These are phyloP conservation scores for Takifugu rubripes DNA, from an alignment of 2,797 vertebrate genomes.

Conservation along the genomic window DNA sequence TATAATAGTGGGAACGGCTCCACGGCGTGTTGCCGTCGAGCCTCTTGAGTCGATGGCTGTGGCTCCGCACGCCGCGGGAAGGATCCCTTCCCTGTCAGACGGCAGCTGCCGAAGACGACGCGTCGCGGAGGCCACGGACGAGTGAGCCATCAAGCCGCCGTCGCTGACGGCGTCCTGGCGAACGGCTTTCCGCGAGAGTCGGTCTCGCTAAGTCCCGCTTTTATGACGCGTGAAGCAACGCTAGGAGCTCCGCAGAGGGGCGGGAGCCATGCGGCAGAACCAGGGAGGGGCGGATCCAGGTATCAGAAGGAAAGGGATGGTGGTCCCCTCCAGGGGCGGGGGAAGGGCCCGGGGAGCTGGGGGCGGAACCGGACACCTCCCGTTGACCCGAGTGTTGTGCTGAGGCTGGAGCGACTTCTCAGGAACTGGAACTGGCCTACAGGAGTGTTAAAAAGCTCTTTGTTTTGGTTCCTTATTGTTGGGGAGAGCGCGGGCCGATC, in stretches of 20 bases:
- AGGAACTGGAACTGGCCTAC: conserved; percentile 10
- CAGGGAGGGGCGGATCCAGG: conserved; percentile 30
- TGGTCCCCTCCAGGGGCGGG: conserved; percentile 39
- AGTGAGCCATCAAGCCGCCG: conserved; percentile 71
- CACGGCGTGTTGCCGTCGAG: conserved; percentile 61
- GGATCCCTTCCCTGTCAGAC: conserved; percentile 66
- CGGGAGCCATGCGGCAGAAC: conserved; percentile 43
- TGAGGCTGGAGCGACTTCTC: conserved; percentile 20
- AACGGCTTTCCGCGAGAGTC: conserved; percentile 56
- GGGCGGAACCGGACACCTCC: conserved; percentile 7
- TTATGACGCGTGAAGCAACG: conserved; percentile 63
- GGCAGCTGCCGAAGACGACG: conserved; percentile 73
- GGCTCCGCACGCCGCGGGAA: conserved; percentile 61
- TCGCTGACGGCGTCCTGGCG: conserved; percentile 71
- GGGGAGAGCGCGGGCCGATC: conserved; percentile 11
- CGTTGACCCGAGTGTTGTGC: conserved; percentile 13
- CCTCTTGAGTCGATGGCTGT: conserved; percentile 68
- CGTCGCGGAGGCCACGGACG: conserved; percentile 66
- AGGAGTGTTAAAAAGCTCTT: conserved; percentile 7
- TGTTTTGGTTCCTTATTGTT: conserved; percentile 3
- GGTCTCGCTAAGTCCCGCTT: conserved; percentile 53
- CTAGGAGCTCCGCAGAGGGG: conserved; percentile 56
- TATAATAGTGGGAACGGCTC: conserved; percentile 51
- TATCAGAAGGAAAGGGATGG: conserved; percentile 43
- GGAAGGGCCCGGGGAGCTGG: conserved; percentile 33